Evolutionary conservation across 1,140 invertebrate genomes (phyloP), one percentile per base, ranked within the genome.

Genomic region (Hydropsyche tenuis): DNA sequence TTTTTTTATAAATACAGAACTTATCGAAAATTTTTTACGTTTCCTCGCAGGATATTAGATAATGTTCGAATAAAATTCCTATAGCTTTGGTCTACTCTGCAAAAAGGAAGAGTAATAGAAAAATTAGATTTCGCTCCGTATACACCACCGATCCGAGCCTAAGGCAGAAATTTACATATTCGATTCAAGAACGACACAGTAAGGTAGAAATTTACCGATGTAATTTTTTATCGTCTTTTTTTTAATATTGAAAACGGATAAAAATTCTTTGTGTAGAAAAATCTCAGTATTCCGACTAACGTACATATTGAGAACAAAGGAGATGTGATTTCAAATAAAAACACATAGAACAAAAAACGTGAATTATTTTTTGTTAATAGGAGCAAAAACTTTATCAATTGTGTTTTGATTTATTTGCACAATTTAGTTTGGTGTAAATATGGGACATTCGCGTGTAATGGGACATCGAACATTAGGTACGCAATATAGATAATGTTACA

Each of bases 61-160:
- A 60, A 60, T 60, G 56, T 25, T 60, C 56, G 56, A 25, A 27
- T 25, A 25, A 23, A 60, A 23, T 11, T 20, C 7, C 23, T 60
- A 9, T 60, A 27, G 56, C 16, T 7, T 20, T 23, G 56, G 23
- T 25, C 23, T 27, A 60, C 23, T 60, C 20, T 9, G 25, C 20
- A 48, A 48, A 48, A 42, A 43, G 7, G 48, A 68, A 68, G 22
- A 3, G 65, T 68, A 68, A 68, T 68, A 68, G 65, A 68, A 46
- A 68, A 68, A 68, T 68, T 12, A 46, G 65, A 68, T 68, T 68
- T 68, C 48, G 23, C 20, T 30, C 30, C 60, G 6, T 62, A 20
- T 20, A 62, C 42, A 53, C 7, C 20, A 18, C 48, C 20, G 48
- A 53, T 53, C 3, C 12, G 23, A 27, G 20, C 23, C 56, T 25